These are phyloP conservation scores for Oasisia sp. DNA, from an alignment of 2,888 invertebrate species.

Conservation along the genomic window DNA sequence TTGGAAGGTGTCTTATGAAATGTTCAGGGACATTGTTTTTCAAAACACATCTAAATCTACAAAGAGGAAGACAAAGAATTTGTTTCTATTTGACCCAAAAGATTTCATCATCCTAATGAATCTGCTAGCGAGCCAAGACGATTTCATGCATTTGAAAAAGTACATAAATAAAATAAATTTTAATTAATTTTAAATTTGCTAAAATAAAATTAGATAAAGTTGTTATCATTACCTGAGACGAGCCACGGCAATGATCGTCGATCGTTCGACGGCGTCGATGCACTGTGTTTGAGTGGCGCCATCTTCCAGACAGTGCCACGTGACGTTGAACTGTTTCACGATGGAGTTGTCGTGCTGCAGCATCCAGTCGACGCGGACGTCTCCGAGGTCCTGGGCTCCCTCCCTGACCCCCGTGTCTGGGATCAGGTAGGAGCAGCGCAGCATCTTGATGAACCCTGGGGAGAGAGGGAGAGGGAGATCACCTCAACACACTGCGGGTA, in stretches of 20 bases:
- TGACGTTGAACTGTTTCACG: conserved; percentile 59
- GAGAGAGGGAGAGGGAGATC: background rate
- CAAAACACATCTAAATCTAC: too few species aligned
- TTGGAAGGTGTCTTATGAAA: too few species aligned
- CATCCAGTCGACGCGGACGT: conserved; percentile 59
- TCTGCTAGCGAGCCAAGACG: too few species aligned
- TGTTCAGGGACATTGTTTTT: too few species aligned
- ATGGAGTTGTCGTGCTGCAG: conserved; percentile 51
- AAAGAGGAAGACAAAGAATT: too few species aligned
- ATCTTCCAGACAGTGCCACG: conserved; percentile 61
- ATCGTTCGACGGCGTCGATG: conserved; percentile 50
- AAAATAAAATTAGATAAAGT: too few species aligned
- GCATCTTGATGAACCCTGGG: conserved; percentile 1
- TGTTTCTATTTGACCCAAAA: too few species aligned
- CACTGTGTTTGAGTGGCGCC: conserved; percentile 58
- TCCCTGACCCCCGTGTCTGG: conserved; percentile 17
- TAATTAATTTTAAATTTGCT: too few species aligned
- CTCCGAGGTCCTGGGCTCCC: conserved; percentile 49
- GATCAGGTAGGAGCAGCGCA: conserved; percentile 19
- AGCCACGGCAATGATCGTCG: background rate
- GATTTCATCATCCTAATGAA: too few species aligned
- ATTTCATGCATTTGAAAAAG: too few species aligned
- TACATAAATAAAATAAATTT: too few species aligned
- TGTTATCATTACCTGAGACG: background rate
- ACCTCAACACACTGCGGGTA: background rate